Base-by-base conservation (phyloP, 2,113 vertebrate genomes). In the Pionites leucogaster region DNA sequence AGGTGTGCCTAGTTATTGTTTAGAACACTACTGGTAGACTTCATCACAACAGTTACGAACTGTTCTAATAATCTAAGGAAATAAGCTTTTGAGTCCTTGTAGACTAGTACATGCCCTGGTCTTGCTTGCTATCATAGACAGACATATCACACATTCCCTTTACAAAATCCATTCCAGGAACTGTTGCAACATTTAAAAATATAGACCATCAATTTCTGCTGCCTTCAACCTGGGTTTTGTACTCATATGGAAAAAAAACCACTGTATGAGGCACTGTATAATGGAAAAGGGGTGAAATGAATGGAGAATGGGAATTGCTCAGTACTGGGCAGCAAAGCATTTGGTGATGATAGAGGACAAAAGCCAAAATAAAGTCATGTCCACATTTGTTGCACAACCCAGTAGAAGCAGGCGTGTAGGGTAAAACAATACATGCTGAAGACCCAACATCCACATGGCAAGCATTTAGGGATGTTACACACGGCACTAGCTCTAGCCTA, bases 341-440 rank as follows among this genome's bases (percentile, higher is more conserved):
- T 17, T 60, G 27, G 14, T 37, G 55, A 31, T 33, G 63, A 57
- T 7, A 11, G 41, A 20, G 47, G 7, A 49, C 22, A 63, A 44
- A 69, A 82, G 35, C 31, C 49, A 11, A 35, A 76, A 76, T 3
- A 29, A 69, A 63, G 31, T 16, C 69, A 10, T 4, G 1, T 37
- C 41, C 18, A 11, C 22, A 17, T 49, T 55, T 46, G 10, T 19
- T 47, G 29, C 8, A 6, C 41, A 68, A 35, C 29, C 20, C 20
- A 55, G 18, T 13, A 41, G 18, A 82, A 57, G 41, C 24, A 57
- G 27, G 28, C 50, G 31, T 7, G 7, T 16, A 41, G 11, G 42
- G 11, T 22, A 42, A 76, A 82, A 10, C 39, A 6, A 17, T 11
- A 0, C 0, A 10, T 23, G 52, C 25, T 22, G 7, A 75, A 35